Evolutionary conservation across 2,888 invertebrate genomes (phyloP).

Genomic region (Chydorus sphaericus): DNA sequence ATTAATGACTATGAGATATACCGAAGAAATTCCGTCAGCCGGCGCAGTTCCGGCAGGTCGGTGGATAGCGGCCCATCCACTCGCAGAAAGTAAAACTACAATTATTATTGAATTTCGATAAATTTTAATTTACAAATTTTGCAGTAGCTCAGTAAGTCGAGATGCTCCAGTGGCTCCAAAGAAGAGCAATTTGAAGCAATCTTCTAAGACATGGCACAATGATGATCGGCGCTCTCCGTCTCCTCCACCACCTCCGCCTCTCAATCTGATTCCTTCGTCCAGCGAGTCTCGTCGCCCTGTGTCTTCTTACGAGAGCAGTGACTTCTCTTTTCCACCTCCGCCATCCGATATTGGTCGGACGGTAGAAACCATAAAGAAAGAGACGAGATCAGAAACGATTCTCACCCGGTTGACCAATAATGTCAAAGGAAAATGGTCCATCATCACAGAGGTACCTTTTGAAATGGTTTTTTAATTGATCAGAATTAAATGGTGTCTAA

Average conservation of each 20-base stretch:
- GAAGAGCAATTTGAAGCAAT: neutral
- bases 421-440: conserved; percentile 57
- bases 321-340: conserved; percentile 58
- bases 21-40: no score
- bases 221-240: neutral
- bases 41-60: no score
- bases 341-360: conserved; percentile 70
- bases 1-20: no score
- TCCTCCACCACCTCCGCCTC: neutral
- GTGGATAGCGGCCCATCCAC: no score
- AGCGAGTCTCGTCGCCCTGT: no score
- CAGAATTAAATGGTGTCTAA: conserved; percentile 12
- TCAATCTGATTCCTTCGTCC: neutral
- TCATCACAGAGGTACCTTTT: conserved; percentile 69
- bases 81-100: no score
- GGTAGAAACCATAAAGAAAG: conserved; percentile 90
- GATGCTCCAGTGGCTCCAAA: neutral
- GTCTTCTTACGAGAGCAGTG: no score
- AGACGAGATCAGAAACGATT: conserved; percentile 86
- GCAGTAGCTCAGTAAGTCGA: neutral
- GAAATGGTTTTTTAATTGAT: neutral
- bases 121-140: no score
- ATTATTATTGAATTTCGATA: no score
- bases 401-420: conserved; percentile 89
- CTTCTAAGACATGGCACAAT: neutral